These are phyloP conservation scores for Beroe ovata DNA, from an alignment of 37 sponge, comb jelly and placozoan species.

Conservation along the genomic window DNA sequence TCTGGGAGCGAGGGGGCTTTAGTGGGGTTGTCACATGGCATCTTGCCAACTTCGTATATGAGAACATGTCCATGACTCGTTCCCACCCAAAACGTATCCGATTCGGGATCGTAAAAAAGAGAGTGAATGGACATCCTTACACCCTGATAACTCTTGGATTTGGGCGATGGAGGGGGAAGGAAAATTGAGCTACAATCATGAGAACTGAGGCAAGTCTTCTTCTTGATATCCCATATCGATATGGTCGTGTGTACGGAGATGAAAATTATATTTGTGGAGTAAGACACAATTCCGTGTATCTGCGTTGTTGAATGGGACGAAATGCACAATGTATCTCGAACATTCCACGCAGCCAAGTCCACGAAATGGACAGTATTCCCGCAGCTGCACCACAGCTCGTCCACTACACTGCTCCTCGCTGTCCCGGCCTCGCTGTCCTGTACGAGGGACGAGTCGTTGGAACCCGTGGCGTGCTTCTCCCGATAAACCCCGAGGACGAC, in stretches of 20 bases:
- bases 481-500: background rate
- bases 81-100: conserved; percentile 43
- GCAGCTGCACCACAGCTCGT: conserved; percentile 44
- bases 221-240: conserved; percentile 20
- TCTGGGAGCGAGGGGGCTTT: background rate
- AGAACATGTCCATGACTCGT: conserved; percentile 61
- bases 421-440: background rate
- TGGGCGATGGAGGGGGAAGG: conserved; percentile 40
- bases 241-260: conserved; percentile 38
- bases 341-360: conserved; percentile 13
- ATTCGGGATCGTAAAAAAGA: conserved; percentile 11
- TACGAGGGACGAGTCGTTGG: background rate
- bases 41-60: conserved; percentile 48
- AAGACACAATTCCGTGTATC: conserved; percentile 24
- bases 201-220: conserved; percentile 21
- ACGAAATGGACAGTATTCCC: conserved; percentile 37
- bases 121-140: conserved; percentile 51
- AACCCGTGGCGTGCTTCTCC: background rate
- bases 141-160: conserved; percentile 33
- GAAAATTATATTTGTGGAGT: conserved; percentile 29
- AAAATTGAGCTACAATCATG: conserved; percentile 62
- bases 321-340: background rate
- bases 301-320: conserved; percentile 11
- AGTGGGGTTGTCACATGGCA: background rate
- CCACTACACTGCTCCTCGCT: background rate